Evolutionary conservation across 2,113 vertebrate genomes (phyloP), one percentile per base, ranked within the genome.

Genomic region (Podiceps cristatus): DNA sequence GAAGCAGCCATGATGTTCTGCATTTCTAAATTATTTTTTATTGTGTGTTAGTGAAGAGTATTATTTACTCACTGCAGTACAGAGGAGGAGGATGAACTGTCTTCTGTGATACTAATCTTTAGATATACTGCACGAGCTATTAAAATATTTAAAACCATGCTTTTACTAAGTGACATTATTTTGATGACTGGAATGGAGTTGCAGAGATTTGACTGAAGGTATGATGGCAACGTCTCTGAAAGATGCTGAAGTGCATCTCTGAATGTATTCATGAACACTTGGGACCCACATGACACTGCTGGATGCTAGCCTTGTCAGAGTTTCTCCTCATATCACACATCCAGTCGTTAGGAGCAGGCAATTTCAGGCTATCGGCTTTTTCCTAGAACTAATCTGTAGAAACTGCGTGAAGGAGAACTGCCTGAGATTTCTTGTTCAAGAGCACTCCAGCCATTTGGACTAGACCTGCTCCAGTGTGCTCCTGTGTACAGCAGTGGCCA

Each of bases 101-200:
- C 50, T 93, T 94, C 55, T 47, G 5, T 64, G 49, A n/a, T 59
- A 92, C 67, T 91, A 66, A 50, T 73, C 62, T 85, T 81, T 45
- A 82, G 72, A 97, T 90, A 89, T 22, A 35, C 23, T 79, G 24
- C 23, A 73, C 29, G 35, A 87, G 13, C n/a, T 82, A 18, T 53
- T 89, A 83, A 93, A 94, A 87, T 89, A 94, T 85, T 95, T 56
- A 49, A 90, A 92, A 91, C 6, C 6, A 10, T 8, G 17, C 67
- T 13, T 86, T 93, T 93, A 92, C n/a, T 86, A 74, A 88, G 35
- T 86, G 56, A 88, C 16, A n/a, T 95, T 96, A 69, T 97, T 96
- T 95, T 92, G 68, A 74, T 90, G 82, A 45, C 89, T 96, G 88
- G 66, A 91, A 88, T 58, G 83, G 60, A 64, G 7, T 88, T 86